Evolutionary conservation across 30 jellyfish, hydroid and myxozoan genomes (phyloP).

Genomic region (Chrysaora quinquecirrha): DNA sequence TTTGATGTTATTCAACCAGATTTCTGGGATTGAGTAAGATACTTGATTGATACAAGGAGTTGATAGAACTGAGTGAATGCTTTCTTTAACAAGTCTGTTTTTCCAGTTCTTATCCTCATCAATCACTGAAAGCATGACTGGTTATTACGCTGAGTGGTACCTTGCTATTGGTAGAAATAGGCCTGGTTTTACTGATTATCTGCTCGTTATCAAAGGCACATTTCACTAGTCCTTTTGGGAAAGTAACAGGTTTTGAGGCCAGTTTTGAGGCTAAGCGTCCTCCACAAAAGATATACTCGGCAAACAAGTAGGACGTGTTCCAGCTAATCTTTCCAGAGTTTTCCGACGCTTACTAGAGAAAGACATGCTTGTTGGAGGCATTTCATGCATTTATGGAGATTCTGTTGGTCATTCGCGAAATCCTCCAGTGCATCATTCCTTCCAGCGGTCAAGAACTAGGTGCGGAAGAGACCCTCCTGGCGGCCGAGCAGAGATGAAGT

Average conservation of each 20-base stretch:
- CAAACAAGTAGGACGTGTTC: constrained; percentile 22
- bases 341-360: neutral
- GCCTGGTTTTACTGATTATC: constrained; percentile 33
- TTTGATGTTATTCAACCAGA: too few relatives aligned
- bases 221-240: constrained; percentile 30
- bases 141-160: constrained; percentile 45
- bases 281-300: too few relatives aligned
- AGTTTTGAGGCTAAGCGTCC: too few relatives aligned
- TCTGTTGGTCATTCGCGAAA: neutral
- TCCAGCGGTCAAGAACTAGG: neutral
- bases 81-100: too few relatives aligned
- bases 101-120: too few relatives aligned
- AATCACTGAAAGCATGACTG: too few relatives aligned
- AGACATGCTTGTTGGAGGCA: constrained; percentile 1
- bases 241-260: constrained; percentile 7
- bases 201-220: constrained; percentile 48
- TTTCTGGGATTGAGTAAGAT: too few relatives aligned
- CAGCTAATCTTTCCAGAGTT: neutral
- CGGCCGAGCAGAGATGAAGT: constrained; percentile 21
- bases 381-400: constrained; percentile 7
- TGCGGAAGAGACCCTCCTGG: constrained; percentile 8
- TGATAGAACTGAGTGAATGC: too few relatives aligned
- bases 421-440: neutral
- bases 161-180: constrained; percentile 13
- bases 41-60: too few relatives aligned